Percentiles rank a stretch among this genome's conserved stretches.
These are phyloP conservation scores for Drosophila anomelani DNA, from an alignment of 2,888 invertebrate species.

Conservation along the genomic window DNA sequence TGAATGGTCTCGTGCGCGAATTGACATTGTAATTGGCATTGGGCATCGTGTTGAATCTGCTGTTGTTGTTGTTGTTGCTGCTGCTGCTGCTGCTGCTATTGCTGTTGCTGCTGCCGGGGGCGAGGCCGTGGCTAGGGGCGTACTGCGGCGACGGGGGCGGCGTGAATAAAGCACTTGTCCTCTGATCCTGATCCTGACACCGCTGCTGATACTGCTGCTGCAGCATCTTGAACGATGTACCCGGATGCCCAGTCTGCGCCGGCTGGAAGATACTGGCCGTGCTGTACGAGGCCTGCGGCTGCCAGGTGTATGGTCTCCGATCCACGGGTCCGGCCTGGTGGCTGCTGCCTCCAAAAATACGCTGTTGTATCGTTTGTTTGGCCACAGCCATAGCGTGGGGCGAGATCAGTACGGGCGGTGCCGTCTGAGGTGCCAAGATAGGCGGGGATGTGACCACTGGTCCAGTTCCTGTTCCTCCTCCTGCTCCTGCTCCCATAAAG, in stretches of 20 bases:
- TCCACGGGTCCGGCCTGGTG: background rate
- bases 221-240: slow-evolving; percentile 57
- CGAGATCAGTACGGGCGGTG: slow-evolving; percentile 59
- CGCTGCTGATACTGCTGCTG: slow-evolving; percentile 74
- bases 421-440: slow-evolving; percentile 46
- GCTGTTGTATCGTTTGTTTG: slow-evolving; percentile 78
- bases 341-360: slow-evolving; percentile 62
- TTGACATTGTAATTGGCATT: slow-evolving; percentile 72
- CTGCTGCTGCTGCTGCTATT: slow-evolving; percentile 30
- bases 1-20: slow-evolving; percentile 76
- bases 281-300: slow-evolving; percentile 62
- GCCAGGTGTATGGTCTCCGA: slow-evolving; percentile 58
- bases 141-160: slow-evolving; percentile 68
- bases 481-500: slow-evolving; percentile 7
- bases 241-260: slow-evolving; percentile 14
- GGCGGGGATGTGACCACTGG: slow-evolving; percentile 49
- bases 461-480: background rate
- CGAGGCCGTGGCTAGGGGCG: slow-evolving; percentile 50
- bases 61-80: slow-evolving; percentile 53
- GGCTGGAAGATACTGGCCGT: slow-evolving; percentile 71
- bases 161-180: slow-evolving; percentile 55
- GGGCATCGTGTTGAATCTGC: slow-evolving; percentile 68
- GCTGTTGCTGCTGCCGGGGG: slow-evolving; percentile 16
- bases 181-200: slow-evolving; percentile 50
- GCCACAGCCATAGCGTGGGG: slow-evolving; percentile 82